Evolutionary conservation across 1,140 invertebrate genomes (phyloP).

Genomic region (Cotesia glomerata): DNA sequence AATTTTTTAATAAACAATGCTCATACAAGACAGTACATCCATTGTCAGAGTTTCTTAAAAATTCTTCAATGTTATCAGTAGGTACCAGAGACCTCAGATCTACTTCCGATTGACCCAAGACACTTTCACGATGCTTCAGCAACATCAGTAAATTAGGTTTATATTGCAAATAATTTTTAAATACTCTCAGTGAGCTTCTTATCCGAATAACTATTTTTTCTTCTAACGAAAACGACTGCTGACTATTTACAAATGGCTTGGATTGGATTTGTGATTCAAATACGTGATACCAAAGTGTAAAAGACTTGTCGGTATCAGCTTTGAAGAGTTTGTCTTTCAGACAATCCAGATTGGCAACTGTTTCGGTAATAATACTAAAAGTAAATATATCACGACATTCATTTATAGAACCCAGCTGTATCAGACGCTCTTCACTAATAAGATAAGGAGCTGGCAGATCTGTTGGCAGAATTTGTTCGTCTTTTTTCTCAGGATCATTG

Average conservation of each 20-base stretch:
- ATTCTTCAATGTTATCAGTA: constrained; percentile 42
- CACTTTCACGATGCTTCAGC: constrained; percentile 45
- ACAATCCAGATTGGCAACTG: constrained; percentile 43
- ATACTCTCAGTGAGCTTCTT: constrained; percentile 49
- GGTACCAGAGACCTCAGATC: constrained; percentile 49
- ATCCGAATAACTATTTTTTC: constrained; percentile 55
- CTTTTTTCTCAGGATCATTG: not conserved
- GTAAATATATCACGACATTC: constrained; percentile 51
- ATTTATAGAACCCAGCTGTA: constrained; percentile 52
- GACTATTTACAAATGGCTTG: constrained; percentile 45
- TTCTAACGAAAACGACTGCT: constrained; percentile 41
- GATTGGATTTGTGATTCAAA: constrained; percentile 51
- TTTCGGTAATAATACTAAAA: constrained; percentile 47
- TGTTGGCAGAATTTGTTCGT: not conserved
- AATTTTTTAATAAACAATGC: constrained; percentile 44
- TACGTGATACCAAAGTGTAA: constrained; percentile 48
- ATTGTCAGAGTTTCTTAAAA: constrained; percentile 40
- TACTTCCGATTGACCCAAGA: constrained; percentile 47
- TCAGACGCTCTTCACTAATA: constrained; percentile 51
- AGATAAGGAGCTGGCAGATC: constrained; percentile 42
- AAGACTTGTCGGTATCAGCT: constrained; percentile 26
- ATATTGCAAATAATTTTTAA: constrained; percentile 50
- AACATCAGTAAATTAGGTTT: constrained; percentile 50
- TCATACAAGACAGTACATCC: constrained; percentile 43
- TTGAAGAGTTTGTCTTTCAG: constrained; percentile 31